These are phyloP conservation scores for Epicampocera succincta DNA, from an alignment of 2,888 invertebrate genomes.

Conservation along the genomic window DNA sequence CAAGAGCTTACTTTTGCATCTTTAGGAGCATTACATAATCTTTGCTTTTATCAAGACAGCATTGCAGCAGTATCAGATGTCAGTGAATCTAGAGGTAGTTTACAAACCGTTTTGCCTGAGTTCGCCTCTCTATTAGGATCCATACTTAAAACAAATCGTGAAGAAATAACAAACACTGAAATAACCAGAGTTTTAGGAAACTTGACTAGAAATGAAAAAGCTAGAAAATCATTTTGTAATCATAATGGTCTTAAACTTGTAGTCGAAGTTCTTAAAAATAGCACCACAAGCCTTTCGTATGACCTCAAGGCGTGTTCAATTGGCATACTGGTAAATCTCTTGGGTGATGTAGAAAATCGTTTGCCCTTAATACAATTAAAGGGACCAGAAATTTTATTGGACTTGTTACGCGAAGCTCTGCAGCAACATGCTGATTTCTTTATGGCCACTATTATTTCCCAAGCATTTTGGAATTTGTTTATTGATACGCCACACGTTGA, in stretches of 20 bases:
- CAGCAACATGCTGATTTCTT: conserved; percentile 85
- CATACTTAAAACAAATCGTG: conserved; percentile 75
- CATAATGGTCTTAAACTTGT: conserved; percentile 85
- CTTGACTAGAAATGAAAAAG: conserved; percentile 87
- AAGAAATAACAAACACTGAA: conserved; percentile 83
- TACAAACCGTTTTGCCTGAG: conserved; percentile 77
- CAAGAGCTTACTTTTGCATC: conserved; percentile 90
- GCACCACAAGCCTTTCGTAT: conserved; percentile 80
- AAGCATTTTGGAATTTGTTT: conserved; percentile 88
- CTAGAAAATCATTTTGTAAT: conserved; percentile 86
- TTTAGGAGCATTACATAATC: conserved; percentile 91
- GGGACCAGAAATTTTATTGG: conserved; percentile 83
- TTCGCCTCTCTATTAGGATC: conserved; percentile 76
- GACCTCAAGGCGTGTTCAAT: conserved; percentile 89
- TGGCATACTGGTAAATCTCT: conserved; percentile 92
- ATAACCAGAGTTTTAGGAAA: conserved; percentile 92
- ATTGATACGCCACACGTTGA: conserved; percentile 82
- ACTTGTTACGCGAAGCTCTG: conserved; percentile 84
- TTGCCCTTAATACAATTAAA: conserved; percentile 82
- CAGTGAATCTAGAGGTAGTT: conserved; percentile 73
- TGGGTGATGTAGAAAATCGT: conserved; percentile 84
- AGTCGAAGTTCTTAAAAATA: conserved; percentile 77
- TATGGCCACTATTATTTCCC: conserved; percentile 87
- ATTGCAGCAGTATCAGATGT: conserved; percentile 79
- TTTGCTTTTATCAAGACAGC: conserved; percentile 87